Evolutionary conservation across 2,888 invertebrate genomes (phyloP).

Genomic region (Ectropis crepuscularia): DNA sequence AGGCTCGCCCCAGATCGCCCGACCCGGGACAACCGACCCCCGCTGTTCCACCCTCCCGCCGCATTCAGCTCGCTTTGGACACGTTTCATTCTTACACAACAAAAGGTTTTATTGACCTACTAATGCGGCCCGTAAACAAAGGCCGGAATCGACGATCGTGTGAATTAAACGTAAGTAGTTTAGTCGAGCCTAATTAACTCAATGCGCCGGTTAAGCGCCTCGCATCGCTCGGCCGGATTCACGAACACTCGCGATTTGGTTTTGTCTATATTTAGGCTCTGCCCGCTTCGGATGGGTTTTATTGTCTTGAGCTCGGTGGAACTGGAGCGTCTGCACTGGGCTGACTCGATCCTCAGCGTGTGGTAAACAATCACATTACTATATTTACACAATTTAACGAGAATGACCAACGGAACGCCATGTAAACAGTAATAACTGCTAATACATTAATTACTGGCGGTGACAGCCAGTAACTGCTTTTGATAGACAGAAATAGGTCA

Average conservation of each 20-base stretch:
- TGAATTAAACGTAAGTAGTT: conserved; percentile 36
- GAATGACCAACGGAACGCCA: not conserved
- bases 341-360: conserved; percentile 31
- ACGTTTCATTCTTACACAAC: conserved; percentile 37
- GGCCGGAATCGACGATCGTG: conserved; percentile 40
- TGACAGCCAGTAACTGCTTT: too few relatives aligned
- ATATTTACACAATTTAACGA: not conserved
- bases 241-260: not conserved
- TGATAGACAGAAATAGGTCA: too few relatives aligned
- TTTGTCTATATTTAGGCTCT: conserved; percentile 10
- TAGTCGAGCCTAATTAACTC: conserved; percentile 19
- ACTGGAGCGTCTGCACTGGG: conserved; percentile 9
- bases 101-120: conserved; percentile 52
- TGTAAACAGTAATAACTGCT: too few relatives aligned
- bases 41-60: conserved; percentile 14
- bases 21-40: conserved; percentile 29
- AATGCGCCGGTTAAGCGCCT: not conserved
- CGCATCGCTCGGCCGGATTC: not conserved
- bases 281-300: conserved; percentile 7
- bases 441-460: too few relatives aligned
- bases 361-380: conserved; percentile 26
- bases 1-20: conserved; percentile 73
- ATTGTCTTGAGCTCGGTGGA: conserved; percentile 3
- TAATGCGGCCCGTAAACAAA: conserved; percentile 38
- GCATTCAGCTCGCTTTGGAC: conserved; percentile 43